Conservation (phyloP, 2,888 invertebrate genomes). For the Drosophila rellima region DNA sequence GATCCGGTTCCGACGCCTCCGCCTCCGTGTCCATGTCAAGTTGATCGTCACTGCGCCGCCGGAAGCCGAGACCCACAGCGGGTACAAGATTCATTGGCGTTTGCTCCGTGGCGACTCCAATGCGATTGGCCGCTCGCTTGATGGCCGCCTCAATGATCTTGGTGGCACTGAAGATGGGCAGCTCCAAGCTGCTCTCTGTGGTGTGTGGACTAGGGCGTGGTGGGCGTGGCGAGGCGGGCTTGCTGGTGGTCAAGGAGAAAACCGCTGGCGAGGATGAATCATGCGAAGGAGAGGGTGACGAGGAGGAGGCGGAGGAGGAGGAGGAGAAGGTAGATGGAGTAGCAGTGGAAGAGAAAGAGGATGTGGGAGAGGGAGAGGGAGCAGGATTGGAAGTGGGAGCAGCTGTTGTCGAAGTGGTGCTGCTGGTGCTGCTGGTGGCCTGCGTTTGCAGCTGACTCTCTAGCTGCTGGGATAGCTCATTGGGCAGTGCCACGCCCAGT, state of each 20-base stretch:
- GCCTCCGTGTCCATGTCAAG: slow-evolving; percentile 37
- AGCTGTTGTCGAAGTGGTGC: slow-evolving; percentile 21
- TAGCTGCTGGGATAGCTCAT: slow-evolving; percentile 75
- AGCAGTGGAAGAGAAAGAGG: slow-evolving; percentile 24
- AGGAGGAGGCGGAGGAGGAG: slow-evolving; percentile 20
- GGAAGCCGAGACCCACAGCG: slow-evolving; percentile 58
- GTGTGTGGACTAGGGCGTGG: slow-evolving; percentile 60
- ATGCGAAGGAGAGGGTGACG: slow-evolving; percentile 34
- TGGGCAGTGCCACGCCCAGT: slow-evolving; percentile 77
- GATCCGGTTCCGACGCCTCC: slow-evolving; percentile 25
- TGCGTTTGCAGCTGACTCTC: slow-evolving; percentile 69
- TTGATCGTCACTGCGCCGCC: slow-evolving; percentile 69
- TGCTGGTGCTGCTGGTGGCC: slow-evolving; percentile 20
- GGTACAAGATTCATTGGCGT: slow-evolving; percentile 36
- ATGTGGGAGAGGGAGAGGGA: slow-evolving; percentile 24
- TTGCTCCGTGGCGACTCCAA: slow-evolving; percentile 80
- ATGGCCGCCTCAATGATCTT: slow-evolving; percentile 84
- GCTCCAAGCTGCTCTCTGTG: slow-evolving; percentile 76
- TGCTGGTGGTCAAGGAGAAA: slow-evolving; percentile 80
- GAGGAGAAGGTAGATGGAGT: slow-evolving; percentile 27
- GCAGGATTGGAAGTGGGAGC: not conserved
- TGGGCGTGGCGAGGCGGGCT: slow-evolving; percentile 68
- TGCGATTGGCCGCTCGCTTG: slow-evolving; percentile 80
- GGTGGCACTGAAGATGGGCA: slow-evolving; percentile 83
- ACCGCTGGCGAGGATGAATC: slow-evolving; percentile 79